Evolutionary conservation across 1,140 invertebrate genomes (phyloP).

Genomic region (Lysiphlebus fabarum): DNA sequence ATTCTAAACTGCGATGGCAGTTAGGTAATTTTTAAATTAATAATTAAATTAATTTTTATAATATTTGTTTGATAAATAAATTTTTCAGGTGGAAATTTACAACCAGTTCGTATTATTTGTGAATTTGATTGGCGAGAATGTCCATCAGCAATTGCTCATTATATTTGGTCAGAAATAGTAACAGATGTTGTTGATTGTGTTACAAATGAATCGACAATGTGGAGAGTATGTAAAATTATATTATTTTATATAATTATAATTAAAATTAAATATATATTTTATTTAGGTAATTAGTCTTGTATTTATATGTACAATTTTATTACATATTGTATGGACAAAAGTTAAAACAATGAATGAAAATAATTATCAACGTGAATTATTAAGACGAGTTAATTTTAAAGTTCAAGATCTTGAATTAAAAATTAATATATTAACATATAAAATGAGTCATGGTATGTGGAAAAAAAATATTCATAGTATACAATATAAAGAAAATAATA

Average conservation of each 20-base stretch:
- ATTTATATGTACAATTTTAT: conserved; percentile 27
- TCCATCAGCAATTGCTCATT: conserved; percentile 35
- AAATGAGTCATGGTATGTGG: conserved; percentile 46
- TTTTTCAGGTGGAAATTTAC: conserved; percentile 41
- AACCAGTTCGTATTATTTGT: conserved; percentile 37
- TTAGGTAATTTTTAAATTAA: conserved; percentile 33
- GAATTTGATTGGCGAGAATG: conserved; percentile 41
- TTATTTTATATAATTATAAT: neutral
- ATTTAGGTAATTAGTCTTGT: conserved; percentile 32
- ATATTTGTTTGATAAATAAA: conserved; percentile 5
- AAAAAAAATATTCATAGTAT: conserved; percentile 9
- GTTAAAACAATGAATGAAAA: conserved; percentile 17
- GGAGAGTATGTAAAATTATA: conserved; percentile 33
- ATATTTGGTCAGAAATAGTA: conserved; percentile 45
- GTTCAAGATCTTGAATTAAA: conserved; percentile 43
- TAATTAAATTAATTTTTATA: conserved; percentile 5
- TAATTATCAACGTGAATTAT: conserved; percentile 22
- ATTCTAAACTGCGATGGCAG: conserved; percentile 40
- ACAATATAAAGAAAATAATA: too few species aligned
- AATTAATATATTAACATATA: conserved; percentile 44
- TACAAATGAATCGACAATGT: conserved; percentile 34
- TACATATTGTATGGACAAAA: conserved; percentile 33
- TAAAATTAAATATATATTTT: conserved; percentile 4
- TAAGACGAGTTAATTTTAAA: conserved; percentile 35
- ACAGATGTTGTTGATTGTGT: conserved; percentile 45